These are phyloP conservation scores for Apantesis nais DNA, from an alignment of 2,888 invertebrate species.

Conservation along the genomic window DNA sequence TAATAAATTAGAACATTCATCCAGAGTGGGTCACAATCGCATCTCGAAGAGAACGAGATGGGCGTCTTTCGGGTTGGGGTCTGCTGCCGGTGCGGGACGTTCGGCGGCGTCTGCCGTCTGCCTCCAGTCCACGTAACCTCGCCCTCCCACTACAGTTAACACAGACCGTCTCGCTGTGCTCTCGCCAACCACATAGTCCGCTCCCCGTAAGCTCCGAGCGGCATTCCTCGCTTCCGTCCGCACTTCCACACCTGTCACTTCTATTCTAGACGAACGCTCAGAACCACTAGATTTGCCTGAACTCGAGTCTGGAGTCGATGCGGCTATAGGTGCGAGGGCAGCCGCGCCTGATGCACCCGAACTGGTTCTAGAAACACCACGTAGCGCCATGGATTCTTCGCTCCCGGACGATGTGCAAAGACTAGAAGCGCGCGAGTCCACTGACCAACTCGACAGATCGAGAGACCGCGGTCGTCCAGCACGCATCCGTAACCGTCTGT, in stretches of 20 bases:
- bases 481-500: constrained; percentile 92
- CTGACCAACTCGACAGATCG: constrained; percentile 95
- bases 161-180: constrained; percentile 89
- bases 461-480: constrained; percentile 92
- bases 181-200: constrained; percentile 74
- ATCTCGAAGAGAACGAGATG: constrained; percentile 95
- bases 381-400: constrained; percentile 92
- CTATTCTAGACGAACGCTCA: constrained; percentile 72
- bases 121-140: constrained; percentile 95
- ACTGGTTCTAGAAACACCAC: constrained; percentile 90
- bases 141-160: constrained; percentile 94
- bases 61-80: constrained; percentile 93
- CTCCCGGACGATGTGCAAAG: constrained; percentile 94
- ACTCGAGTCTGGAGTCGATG: constrained; percentile 75
- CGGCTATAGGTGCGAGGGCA: constrained; percentile 84
- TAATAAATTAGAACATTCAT: constrained; percentile 10
- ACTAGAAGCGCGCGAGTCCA: constrained; percentile 93
- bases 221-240: constrained; percentile 61
- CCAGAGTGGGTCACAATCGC: constrained; percentile 70
- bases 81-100: constrained; percentile 83
- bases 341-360: constrained; percentile 90
- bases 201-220: constrained; percentile 73
- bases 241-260: constrained; percentile 59
- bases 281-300: constrained; percentile 76
- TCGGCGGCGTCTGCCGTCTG: constrained; percentile 89